Conservation (phyloP, 2,113 vertebrate species). For the Talpa occidentalis region DNA sequence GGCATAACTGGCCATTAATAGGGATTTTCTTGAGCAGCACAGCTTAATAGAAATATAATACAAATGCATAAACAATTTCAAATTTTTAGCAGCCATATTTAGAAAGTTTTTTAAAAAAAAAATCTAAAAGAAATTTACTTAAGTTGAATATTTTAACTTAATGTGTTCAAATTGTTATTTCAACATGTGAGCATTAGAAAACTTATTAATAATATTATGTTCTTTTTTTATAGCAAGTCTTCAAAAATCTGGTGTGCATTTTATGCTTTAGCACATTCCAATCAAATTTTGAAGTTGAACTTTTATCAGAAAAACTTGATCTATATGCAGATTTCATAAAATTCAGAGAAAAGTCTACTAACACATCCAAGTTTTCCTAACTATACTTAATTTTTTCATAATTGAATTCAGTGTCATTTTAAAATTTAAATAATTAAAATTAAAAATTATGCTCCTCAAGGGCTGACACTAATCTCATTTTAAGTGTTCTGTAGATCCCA, state of each 20-base stretch:
- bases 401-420: background rate
- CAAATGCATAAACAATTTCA: background rate
- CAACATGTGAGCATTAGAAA: background rate
- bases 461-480: background rate
- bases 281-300: background rate
- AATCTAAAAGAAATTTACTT: background rate
- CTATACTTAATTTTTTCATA: background rate
- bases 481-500: background rate
- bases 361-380: background rate
- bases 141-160: background rate
- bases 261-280: background rate
- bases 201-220: background rate
- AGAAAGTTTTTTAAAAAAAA: background rate
- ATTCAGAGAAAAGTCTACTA: background rate
- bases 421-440: background rate
- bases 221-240: background rate
- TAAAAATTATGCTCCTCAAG: background rate
- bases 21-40: background rate
- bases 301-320: slow-evolving; percentile 7
- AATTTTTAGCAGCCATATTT: background rate
- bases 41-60: background rate
- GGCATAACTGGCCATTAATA: fast-evolving
- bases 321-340: slow-evolving; percentile 30
- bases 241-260: background rate
- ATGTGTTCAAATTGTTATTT: background rate